phyloP scores from a whole-genome alignment of 2,113 vertebrate species.

The Eleginops maclovinus region DNA sequence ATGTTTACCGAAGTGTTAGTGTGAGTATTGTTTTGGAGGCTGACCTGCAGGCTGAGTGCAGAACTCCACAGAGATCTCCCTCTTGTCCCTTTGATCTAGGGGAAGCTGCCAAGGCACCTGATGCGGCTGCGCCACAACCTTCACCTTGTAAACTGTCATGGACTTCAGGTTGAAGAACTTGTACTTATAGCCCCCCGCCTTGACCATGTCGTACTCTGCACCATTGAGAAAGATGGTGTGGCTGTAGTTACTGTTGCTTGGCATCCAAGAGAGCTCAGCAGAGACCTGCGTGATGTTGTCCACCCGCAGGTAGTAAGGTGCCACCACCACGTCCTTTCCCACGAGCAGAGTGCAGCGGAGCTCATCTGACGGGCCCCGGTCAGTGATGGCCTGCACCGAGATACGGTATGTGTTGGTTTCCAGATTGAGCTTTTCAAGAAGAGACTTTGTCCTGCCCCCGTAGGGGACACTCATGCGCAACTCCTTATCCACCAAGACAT shows the following conservation, averaged over 20 bases:
- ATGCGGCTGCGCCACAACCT: constrained; percentile 93
- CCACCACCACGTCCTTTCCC: constrained; percentile 95
- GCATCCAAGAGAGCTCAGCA: constrained; percentile 94
- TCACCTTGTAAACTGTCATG: constrained; percentile 92
- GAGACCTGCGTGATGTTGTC: constrained; percentile 91
- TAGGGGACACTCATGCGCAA: constrained; percentile 89
- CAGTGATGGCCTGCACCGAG: constrained; percentile 92
- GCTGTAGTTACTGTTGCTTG: constrained; percentile 98
- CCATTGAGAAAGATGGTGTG: constrained; percentile 95
- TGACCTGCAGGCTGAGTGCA: constrained; percentile 95
- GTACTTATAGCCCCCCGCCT: constrained; percentile 92
- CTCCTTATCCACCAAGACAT: constrained; percentile 94
- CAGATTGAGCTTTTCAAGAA: constrained; percentile 95
- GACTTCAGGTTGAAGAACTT: constrained; percentile 94
- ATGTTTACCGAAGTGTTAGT: not conserved
- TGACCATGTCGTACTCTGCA: constrained; percentile 92
- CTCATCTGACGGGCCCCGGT: constrained; percentile 90
- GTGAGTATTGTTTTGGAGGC: constrained; percentile 45
- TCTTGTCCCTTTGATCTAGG: constrained; percentile 93
- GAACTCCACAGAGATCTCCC: constrained; percentile 94
- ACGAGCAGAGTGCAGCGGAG: constrained; percentile 95
- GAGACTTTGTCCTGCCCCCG: constrained; percentile 92
- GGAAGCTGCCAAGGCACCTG: constrained; percentile 99
- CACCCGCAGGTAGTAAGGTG: constrained; percentile 91
- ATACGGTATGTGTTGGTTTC: constrained; percentile 90